Percentiles rank a stretch among this genome's conserved stretches.
Conservation (phyloP, 2,797 vertebrate genomes). For the Oryzias sinensis region DNA sequence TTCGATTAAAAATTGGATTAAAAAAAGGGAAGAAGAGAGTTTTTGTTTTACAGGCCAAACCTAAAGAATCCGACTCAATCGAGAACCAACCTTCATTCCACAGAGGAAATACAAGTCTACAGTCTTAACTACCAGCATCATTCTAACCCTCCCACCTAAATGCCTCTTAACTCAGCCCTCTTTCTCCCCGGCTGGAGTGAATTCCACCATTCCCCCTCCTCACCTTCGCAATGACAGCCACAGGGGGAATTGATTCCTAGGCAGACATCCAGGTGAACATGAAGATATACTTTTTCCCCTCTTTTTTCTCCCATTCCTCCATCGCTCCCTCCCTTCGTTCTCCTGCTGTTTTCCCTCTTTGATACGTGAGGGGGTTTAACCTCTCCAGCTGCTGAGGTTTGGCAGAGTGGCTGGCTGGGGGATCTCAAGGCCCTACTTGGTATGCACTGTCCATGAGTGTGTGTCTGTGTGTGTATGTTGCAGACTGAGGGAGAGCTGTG, state of each 20-base stretch:
- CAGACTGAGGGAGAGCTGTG: conserved; percentile 69
- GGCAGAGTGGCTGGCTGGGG: conserved; percentile 70
- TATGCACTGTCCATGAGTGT: conserved; percentile 71
- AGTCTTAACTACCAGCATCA: conserved; percentile 47
- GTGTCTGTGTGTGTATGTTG: conserved; percentile 41
- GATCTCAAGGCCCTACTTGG: conserved; percentile 79
- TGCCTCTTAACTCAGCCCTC: conserved; percentile 34
- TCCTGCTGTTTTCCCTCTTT: conserved; percentile 75
- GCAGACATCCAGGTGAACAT: conserved; percentile 79
- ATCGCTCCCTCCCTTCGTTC: conserved; percentile 58
- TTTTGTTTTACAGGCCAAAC: conserved; percentile 23
- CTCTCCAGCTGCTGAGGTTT: conserved; percentile 82
- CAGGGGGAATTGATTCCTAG: conserved; percentile 78
- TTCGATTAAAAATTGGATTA: conserved; percentile 2
- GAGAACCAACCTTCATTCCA: conserved; percentile 17
- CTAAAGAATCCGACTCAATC: conserved; percentile 39
- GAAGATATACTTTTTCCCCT: conserved; percentile 78
- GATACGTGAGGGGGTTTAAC: conserved; percentile 83
- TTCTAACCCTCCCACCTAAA: conserved; percentile 42
- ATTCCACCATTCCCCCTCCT: conserved; percentile 66
- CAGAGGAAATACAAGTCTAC: conserved; percentile 31
- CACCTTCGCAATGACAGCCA: conserved; percentile 82
- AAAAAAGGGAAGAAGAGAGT: not conserved
- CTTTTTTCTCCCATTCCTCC: conserved; percentile 63
- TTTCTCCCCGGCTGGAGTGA: conserved; percentile 41